Percentiles rank a stretch among this genome's conserved stretches.
Conservation (phyloP, 1,140 invertebrate genomes). For the Diuraphis noxia region DNA sequence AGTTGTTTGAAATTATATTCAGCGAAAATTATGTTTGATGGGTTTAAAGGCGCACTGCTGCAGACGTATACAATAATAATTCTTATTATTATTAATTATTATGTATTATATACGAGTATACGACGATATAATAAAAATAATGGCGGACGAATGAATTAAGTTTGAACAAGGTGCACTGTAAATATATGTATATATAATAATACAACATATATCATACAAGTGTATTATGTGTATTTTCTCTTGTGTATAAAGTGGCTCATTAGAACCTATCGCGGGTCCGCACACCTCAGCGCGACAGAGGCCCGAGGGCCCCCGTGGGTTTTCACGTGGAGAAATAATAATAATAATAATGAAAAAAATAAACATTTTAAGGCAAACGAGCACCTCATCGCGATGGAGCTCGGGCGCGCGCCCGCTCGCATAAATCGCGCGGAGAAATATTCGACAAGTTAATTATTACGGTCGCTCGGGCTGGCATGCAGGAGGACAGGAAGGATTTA, state of each 20-base stretch:
- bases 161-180: neutral
- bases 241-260: conserved; percentile 29
- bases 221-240: neutral
- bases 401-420: neutral
- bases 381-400: neutral
- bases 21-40: neutral
- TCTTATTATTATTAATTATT: conserved; percentile 1
- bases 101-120: neutral
- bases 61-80: neutral
- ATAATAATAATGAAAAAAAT: conserved; percentile 18
- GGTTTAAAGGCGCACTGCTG: neutral
- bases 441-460: conserved; percentile 50
- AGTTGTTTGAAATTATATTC: neutral
- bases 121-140: neutral
- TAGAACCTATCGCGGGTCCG: neutral
- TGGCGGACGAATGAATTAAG: neutral
- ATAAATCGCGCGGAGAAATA: conserved; percentile 24
- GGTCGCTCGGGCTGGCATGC: neutral
- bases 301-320: neutral
- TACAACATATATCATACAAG: neutral
- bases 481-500: conserved; percentile 30
- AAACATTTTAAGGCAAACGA: neutral
- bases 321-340: conserved; percentile 12
- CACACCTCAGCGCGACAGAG: conserved; percentile 1
- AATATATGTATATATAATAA: neutral